phyloP scores from a whole-genome alignment of 2,797 vertebrate genomes.

The Oreochromis mossambicus region DNA sequence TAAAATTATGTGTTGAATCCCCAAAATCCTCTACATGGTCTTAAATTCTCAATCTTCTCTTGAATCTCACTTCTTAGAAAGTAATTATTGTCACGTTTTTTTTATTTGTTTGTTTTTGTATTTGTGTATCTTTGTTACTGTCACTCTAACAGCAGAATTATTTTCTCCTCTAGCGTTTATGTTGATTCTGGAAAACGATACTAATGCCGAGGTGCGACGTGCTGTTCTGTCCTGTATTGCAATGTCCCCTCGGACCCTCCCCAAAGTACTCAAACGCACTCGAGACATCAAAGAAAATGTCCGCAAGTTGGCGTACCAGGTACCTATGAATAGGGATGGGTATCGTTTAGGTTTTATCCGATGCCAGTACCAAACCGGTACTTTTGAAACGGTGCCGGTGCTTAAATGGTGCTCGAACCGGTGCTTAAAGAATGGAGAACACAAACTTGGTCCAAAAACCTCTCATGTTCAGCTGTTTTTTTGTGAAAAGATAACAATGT shows the following conservation, averaged over 20 bases:
- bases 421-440: no score
- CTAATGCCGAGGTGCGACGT: slow-evolving; percentile 88
- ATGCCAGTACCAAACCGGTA: no score
- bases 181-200: slow-evolving; percentile 88
- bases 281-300: slow-evolving; percentile 90
- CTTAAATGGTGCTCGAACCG: no score
- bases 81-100: neutral
- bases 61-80: neutral
- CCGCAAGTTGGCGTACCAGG: slow-evolving; percentile 92
- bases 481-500: no score
- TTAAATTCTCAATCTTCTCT: neutral
- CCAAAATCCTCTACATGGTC: neutral
- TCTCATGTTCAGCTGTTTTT: no score
- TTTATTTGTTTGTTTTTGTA: neutral
- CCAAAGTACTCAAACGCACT: slow-evolving; percentile 87
- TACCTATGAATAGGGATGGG: no score
- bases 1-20: neutral
- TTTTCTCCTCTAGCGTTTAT: slow-evolving; percentile 78
- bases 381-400: no score
- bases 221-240: slow-evolving; percentile 94
- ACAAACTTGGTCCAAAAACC: no score
- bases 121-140: neutral
- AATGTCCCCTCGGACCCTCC: slow-evolving; percentile 84
- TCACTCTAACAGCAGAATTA: neutral
- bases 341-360: no score